These are phyloP conservation scores for Caiman crocodilus DNA, from an alignment of 2,797 vertebrate genomes.

Conservation along the genomic window DNA sequence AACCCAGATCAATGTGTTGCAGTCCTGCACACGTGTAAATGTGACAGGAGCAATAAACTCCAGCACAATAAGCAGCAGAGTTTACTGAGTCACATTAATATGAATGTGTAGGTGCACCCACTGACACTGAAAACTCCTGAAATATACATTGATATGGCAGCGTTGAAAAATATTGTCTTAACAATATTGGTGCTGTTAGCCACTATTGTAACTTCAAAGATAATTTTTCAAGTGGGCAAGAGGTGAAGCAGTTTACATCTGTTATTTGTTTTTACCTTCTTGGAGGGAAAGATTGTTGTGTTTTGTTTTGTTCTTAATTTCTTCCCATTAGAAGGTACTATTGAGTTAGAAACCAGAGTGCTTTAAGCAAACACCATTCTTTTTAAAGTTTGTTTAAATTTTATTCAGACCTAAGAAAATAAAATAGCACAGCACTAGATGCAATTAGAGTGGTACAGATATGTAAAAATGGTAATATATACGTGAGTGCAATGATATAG, in stretches of 20 bases:
- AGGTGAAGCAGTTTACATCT: fast-evolving
- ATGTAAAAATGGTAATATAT: not conserved
- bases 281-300: not conserved
- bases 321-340: not conserved
- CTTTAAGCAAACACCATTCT: not conserved
- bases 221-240: too few species aligned
- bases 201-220: fast-evolving
- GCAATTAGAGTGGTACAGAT: not conserved
- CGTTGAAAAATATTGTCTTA: not conserved
- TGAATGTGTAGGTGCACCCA: not conserved
- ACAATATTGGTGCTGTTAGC: not conserved
- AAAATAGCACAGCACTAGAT: not conserved
- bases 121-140: not conserved
- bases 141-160: not conserved
- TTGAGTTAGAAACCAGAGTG: not conserved
- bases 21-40: too few species aligned
- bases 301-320: not conserved
- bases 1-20: too few species aligned
- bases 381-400: not conserved
- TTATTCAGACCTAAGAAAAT: not conserved
- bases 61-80: too few species aligned
- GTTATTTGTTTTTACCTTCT: not conserved
- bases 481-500: not conserved
- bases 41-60: too few species aligned
- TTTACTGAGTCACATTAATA: too few species aligned